phyloP scores from a whole-genome alignment of 1,140 invertebrate genomes.

The Zaprionus gabonicus region DNA sequence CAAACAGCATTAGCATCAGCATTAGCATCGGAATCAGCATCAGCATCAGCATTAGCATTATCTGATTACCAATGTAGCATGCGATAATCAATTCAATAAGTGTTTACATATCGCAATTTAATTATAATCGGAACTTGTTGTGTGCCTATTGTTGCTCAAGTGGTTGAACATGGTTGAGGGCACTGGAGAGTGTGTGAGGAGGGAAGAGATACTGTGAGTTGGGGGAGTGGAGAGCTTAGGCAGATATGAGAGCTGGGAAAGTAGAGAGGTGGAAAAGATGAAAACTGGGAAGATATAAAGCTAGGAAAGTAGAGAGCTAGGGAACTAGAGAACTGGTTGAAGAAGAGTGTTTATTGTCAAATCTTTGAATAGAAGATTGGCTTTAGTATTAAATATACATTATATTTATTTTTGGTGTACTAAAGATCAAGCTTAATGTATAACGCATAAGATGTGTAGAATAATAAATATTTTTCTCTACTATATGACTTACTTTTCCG shows the following conservation, averaged over 20 bases:
- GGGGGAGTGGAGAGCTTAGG: background rate
- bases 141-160: slow-evolving; percentile 13
- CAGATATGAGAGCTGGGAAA: background rate
- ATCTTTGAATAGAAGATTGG: no score
- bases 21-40: slow-evolving; percentile 18
- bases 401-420: no score
- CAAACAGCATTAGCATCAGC: slow-evolving; percentile 30
- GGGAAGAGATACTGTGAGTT: background rate
- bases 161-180: slow-evolving; percentile 9
- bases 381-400: no score
- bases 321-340: background rate
- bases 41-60: slow-evolving; percentile 38
- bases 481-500: no score
- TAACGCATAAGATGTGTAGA: no score
- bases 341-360: background rate
- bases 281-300: no score
- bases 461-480: no score
- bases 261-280: background rate
- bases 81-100: slow-evolving; percentile 24
- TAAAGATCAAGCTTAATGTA: no score
- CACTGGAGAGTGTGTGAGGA: background rate
- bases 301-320: background rate
- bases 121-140: slow-evolving; percentile 34
- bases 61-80: slow-evolving; percentile 46
- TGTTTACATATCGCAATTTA: slow-evolving; percentile 39